phyloP scores from a whole-genome alignment of 2,797 vertebrate genomes.

The Hephaestus fuliginosus region DNA sequence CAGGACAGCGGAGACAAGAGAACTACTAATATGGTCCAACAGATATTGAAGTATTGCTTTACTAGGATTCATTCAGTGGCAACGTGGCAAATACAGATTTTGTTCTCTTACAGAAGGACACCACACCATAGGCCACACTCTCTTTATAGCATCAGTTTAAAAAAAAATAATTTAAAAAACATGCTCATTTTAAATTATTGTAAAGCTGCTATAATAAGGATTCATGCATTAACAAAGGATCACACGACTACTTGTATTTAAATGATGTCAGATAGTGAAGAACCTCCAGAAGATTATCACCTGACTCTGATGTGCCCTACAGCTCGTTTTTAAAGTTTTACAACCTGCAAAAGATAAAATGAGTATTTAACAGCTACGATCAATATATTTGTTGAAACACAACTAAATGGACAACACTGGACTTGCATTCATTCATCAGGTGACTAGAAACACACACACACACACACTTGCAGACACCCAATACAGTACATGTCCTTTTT shows the following conservation, averaged over 20 bases:
- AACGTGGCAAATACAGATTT: background rate
- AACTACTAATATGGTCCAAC: background rate
- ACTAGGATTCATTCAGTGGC: background rate
- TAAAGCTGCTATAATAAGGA: background rate
- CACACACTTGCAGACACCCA: too few relatives aligned
- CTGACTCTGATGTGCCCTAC: too few relatives aligned
- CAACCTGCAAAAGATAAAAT: too few relatives aligned
- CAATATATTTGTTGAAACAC: too few relatives aligned
- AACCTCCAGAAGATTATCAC: background rate
- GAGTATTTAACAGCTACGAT: too few relatives aligned
- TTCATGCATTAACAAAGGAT: background rate
- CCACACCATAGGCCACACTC: too few relatives aligned
- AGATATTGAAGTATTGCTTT: background rate
- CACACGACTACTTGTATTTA: background rate
- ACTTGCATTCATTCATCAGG: too few relatives aligned
- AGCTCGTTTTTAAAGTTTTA: background rate
- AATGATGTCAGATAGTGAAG: background rate
- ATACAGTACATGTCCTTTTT: too few relatives aligned
- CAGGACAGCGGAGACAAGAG: background rate
- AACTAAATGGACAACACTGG: too few relatives aligned
- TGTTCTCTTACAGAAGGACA: background rate
- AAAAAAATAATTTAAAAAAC: background rate
- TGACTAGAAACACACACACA: too few relatives aligned
- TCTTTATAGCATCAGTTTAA: background rate
- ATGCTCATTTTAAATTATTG: background rate